These are phyloP conservation scores for Meda fulgida DNA, from an alignment of 2,797 vertebrate species.

Conservation along the genomic window DNA sequence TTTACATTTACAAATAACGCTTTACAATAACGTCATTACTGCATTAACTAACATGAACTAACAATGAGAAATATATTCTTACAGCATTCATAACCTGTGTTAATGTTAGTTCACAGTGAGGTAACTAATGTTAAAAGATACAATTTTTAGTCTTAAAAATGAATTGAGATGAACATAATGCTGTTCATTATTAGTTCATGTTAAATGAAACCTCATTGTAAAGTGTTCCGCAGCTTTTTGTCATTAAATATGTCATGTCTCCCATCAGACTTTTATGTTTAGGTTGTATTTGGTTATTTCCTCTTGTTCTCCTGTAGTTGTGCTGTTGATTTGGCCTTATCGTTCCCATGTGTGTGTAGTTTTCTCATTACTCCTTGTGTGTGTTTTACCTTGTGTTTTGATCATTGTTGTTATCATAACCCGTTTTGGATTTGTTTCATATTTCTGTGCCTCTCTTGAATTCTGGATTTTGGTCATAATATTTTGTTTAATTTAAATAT, in stretches of 20 bases:
- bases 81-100: not conserved
- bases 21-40: not conserved
- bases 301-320: not conserved
- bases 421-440: not conserved
- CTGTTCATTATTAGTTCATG: too few relatives aligned
- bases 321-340: not conserved
- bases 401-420: not conserved
- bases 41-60: not conserved
- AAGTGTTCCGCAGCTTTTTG: too few relatives aligned
- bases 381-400: not conserved
- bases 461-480: too few relatives aligned
- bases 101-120: not conserved
- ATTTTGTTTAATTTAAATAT: not conserved
- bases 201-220: too few relatives aligned
- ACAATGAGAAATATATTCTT: not conserved
- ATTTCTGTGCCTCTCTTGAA: not conserved
- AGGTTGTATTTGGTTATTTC: not conserved
- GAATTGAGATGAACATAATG: too few relatives aligned
- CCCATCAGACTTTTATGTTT: not conserved
- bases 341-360: not conserved
- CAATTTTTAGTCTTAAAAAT: too few relatives aligned
- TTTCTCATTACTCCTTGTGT: not conserved
- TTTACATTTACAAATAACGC: not conserved
- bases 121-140: too few relatives aligned
- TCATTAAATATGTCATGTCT: not conserved